phyloP scores from a whole-genome alignment of 2,113 vertebrate genomes.

The Heteronetta atricapilla region DNA sequence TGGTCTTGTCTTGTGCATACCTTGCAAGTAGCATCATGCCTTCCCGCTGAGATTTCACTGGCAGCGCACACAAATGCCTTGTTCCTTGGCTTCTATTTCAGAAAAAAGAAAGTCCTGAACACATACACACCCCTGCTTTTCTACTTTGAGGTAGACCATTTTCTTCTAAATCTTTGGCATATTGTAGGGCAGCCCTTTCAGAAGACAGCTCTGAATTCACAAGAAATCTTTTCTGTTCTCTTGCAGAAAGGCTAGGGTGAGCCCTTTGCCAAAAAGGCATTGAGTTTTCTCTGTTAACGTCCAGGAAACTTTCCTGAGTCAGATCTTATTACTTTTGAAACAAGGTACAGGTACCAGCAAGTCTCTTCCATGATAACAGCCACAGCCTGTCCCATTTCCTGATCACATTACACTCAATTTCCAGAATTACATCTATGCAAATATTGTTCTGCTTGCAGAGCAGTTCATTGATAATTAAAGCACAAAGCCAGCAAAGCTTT shows the following conservation, averaged over 20 bases:
- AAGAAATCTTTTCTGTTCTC: conserved; percentile 31
- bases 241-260: neutral
- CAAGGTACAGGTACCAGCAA: conserved; percentile 55
- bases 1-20: conserved; percentile 98
- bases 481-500: conserved; percentile 14
- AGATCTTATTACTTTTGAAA: conserved; percentile 58
- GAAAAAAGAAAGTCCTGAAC: conserved; percentile 49
- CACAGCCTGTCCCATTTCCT: conserved; percentile 59
- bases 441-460: conserved; percentile 40
- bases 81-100: conserved; percentile 56
- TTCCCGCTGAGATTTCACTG: conserved; percentile 85
- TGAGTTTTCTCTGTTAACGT: conserved; percentile 27
- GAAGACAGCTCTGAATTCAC: neutral
- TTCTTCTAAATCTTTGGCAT: neutral
- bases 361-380: conserved; percentile 46
- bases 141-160: conserved; percentile 4
- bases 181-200: conserved; percentile 4
- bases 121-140: neutral
- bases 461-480: conserved; percentile 53
- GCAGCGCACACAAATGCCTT: conserved; percentile 43
- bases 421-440: conserved; percentile 55
- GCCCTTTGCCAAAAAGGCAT: conserved; percentile 33
- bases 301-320: conserved; percentile 58
- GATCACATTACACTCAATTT: conserved; percentile 49
- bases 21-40: conserved; percentile 95